Percentiles rank a stretch among this genome's conserved stretches.
These are phyloP conservation scores for Lipophrys pholis DNA, from an alignment of 2,113 vertebrate genomes.

Conservation along the genomic window DNA sequence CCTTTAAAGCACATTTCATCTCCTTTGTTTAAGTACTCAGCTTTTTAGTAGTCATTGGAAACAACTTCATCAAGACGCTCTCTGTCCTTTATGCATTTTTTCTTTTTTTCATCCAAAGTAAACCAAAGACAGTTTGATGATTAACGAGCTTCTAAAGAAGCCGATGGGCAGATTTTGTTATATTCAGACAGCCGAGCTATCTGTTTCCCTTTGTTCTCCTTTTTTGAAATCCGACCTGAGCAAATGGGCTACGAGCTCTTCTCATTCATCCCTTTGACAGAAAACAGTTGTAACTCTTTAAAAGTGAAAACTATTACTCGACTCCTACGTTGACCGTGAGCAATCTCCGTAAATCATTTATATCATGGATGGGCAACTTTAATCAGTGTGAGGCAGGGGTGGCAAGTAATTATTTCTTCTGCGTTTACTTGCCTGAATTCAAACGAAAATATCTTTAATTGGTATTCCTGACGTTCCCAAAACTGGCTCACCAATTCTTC, in stretches of 20 bases:
- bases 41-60: not conserved
- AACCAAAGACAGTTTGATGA: not conserved
- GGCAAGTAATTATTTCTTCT: too few species aligned
- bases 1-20: not conserved
- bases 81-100: not conserved
- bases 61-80: not conserved
- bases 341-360: too few species aligned
- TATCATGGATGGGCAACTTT: too few species aligned
- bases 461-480: too few species aligned
- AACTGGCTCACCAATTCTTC: too few species aligned
- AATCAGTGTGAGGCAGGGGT: too few species aligned
- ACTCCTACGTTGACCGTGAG: too few species aligned
- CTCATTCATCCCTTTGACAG: not conserved
- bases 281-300: not conserved
- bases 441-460: too few species aligned
- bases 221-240: not conserved
- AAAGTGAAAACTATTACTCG: constrained; percentile 1
- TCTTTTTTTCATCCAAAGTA: not conserved
- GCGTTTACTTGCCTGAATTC: too few species aligned
- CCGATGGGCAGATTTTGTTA: not conserved
- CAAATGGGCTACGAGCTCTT: not conserved
- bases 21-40: not conserved
- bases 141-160: constrained; percentile 2
- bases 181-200: not conserved
- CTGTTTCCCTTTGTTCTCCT: not conserved